A percentile compares a stretch with the other conserved stretches of the same genome.
Evolutionary conservation across 2,113 vertebrate species (phyloP).

Genomic region (Clarias magur): DNA sequence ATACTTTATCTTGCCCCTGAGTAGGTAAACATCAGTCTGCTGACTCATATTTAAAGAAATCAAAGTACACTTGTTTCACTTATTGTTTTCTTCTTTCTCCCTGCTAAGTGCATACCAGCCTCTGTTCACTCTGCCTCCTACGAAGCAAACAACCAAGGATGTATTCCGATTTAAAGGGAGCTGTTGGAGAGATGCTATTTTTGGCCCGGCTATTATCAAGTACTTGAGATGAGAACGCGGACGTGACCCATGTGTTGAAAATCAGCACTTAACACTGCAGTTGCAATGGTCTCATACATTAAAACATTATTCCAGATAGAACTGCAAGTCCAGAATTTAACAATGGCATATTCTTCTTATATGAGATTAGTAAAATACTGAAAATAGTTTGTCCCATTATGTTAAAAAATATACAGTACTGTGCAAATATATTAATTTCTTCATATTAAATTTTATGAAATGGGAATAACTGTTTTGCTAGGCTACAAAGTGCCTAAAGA

Average conservation of each 20-base stretch:
- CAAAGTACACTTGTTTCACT: background rate
- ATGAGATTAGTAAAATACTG: background rate
- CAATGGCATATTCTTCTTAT: background rate
- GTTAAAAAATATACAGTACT: background rate
- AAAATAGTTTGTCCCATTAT: background rate
- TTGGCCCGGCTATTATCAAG: conserved; percentile 36
- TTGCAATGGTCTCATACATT: conserved; percentile 22
- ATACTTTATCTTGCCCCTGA: background rate
- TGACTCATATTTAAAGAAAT: background rate
- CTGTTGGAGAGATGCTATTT: conserved; percentile 16
- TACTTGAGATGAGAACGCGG: conserved; percentile 39
- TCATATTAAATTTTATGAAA: no score
- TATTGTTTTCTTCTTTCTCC: background rate
- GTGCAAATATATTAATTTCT: no score
- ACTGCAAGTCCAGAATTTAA: background rate
- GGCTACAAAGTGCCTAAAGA: no score
- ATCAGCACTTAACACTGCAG: conserved; percentile 20
- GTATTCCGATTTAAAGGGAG: background rate
- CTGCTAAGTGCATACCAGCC: background rate
- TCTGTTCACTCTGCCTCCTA: background rate
- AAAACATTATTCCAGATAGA: conserved; percentile 14
- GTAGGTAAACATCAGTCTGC: background rate
- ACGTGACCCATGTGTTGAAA: conserved; percentile 22
- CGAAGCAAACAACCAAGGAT: background rate
- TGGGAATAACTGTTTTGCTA: no score